A percentile compares a stretch with the other conserved stretches of the same genome.
phyloP scores from a whole-genome alignment of 2,888 invertebrate genomes.

The Phaonia tiefii region DNA sequence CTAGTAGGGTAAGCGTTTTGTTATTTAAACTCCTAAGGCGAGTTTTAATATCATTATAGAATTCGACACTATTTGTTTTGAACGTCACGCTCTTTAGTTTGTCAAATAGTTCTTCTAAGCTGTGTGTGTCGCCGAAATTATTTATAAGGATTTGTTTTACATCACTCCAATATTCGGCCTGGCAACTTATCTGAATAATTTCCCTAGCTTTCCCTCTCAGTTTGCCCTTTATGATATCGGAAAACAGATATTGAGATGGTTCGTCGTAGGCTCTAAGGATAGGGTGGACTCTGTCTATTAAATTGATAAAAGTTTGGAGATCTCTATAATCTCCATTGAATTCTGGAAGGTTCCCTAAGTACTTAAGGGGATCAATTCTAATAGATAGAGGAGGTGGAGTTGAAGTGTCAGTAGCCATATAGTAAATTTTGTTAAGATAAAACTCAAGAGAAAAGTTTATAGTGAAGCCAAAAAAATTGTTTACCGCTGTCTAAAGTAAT shows the following conservation, averaged over 20 bases:
- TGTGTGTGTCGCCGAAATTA: constrained; percentile 9
- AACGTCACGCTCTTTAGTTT: not conserved
- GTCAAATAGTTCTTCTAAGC: constrained; percentile 1
- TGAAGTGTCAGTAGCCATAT: too few relatives aligned
- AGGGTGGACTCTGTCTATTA: constrained; percentile 28
- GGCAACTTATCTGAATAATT: not conserved
- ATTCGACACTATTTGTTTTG: not conserved
- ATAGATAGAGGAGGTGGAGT: not conserved
- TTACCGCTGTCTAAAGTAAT: too few relatives aligned
- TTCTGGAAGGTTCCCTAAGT: constrained; percentile 15
- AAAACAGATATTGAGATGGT: constrained; percentile 20
- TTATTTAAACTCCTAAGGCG: constrained; percentile 6
- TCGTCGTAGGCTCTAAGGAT: constrained; percentile 28
- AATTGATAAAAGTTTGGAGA: not conserved
- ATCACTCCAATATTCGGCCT: not conserved
- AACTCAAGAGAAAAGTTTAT: too few relatives aligned
- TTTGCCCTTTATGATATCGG: constrained; percentile 20
- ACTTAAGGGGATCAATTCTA: constrained; percentile 11
- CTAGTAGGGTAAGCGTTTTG: not conserved
- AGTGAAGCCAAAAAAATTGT: too few relatives aligned
- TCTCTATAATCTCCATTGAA: constrained; percentile 22
- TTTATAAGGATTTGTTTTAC: constrained; percentile 4
- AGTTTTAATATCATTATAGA: constrained; percentile 12
- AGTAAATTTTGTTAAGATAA: too few relatives aligned
- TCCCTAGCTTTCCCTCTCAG: not conserved